phyloP scores from a whole-genome alignment of 23 tunicate species.

The Halocynthia roretzi region DNA sequence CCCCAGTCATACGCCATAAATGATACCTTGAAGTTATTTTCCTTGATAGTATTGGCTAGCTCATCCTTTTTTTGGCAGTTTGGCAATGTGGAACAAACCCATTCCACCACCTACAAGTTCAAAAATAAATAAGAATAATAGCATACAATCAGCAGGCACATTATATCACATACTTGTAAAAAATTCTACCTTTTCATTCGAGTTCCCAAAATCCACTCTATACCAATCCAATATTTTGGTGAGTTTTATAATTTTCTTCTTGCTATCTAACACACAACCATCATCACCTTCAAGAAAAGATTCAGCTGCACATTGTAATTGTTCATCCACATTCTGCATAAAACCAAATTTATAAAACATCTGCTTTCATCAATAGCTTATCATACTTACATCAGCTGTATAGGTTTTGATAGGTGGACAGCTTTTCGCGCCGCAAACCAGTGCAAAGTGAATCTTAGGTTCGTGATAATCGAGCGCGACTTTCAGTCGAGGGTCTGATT shows the following conservation, averaged over 20 bases:
- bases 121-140: neutral
- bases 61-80: constrained; percentile 40
- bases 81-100: constrained; percentile 37
- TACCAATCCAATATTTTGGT: constrained; percentile 91
- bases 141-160: neutral
- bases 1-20: constrained; percentile 65
- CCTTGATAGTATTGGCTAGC: constrained; percentile 19
- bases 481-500: constrained; percentile 63
- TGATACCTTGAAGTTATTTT: constrained; percentile 26
- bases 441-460: constrained; percentile 89
- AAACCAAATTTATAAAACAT: neutral
- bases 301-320: constrained; percentile 69
- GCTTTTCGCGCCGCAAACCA: constrained; percentile 94
- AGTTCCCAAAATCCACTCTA: constrained; percentile 68
- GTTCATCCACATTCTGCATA: constrained; percentile 28
- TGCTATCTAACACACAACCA: constrained; percentile 40
- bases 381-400: constrained; percentile 35
- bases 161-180: neutral
- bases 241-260: constrained; percentile 39
- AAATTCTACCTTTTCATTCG: constrained; percentile 25
- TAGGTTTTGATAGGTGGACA: constrained; percentile 93
- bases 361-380: neutral
- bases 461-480: constrained; percentile 52
- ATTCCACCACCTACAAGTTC: constrained; percentile 34
- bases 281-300: constrained; percentile 83